phyloP scores from a whole-genome alignment of 2,113 vertebrate genomes.

The Embiotoca jacksoni region DNA sequence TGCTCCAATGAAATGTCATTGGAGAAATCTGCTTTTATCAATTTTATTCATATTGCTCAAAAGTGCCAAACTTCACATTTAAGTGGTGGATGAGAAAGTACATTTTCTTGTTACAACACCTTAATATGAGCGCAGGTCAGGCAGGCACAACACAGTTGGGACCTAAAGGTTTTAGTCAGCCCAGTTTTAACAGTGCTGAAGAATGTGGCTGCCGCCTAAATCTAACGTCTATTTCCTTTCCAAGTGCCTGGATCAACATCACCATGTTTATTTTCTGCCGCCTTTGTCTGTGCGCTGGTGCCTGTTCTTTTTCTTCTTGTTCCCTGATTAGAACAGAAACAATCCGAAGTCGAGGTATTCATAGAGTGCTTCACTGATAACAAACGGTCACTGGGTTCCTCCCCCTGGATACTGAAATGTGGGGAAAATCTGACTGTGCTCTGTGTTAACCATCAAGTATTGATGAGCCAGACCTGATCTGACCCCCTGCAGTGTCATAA shows the following conservation, averaged over 20 bases:
- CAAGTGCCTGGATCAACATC: not conserved
- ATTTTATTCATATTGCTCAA: not conserved
- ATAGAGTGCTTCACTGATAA: not conserved
- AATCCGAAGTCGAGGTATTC: not conserved
- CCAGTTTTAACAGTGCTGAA: not conserved
- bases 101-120: not conserved
- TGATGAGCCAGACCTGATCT: not conserved
- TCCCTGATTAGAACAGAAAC: not conserved
- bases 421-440: constrained; percentile 10
- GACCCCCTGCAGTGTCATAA: not conserved
- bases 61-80: not conserved
- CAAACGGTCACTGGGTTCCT: not conserved
- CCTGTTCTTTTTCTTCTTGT: constrained; percentile 8
- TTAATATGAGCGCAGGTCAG: too few relatives aligned
- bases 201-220: not conserved
- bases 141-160: not conserved
- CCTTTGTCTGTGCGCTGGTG: not conserved
- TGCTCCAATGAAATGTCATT: not conserved
- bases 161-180: not conserved
- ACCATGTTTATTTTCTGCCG: not conserved
- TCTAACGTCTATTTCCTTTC: not conserved
- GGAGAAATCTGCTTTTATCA: not conserved
- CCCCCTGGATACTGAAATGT: constrained; percentile 7
- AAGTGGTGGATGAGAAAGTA: not conserved
- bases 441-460: not conserved